phyloP scores from a whole-genome alignment of 1,140 invertebrate species.

The Solenopsis invicta region DNA sequence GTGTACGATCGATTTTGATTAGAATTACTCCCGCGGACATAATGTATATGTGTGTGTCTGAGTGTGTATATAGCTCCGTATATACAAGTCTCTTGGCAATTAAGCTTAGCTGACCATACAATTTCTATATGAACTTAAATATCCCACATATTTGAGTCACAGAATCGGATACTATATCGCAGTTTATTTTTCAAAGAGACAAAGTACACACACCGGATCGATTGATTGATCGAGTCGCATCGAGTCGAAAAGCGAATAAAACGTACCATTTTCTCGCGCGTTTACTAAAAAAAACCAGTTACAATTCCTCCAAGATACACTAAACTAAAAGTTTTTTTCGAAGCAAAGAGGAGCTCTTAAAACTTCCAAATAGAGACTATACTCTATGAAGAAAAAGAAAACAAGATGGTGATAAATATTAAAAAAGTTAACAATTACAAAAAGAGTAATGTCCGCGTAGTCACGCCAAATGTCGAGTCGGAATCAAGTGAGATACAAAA shows the following conservation, averaged over 20 bases:
- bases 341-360: neutral
- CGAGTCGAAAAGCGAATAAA: conserved; percentile 51
- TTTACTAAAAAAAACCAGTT: conserved; percentile 16
- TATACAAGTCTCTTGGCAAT: conserved; percentile 67
- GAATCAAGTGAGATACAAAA: conserved; percentile 58
- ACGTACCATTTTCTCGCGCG: conserved; percentile 1
- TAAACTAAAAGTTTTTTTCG: conserved; percentile 40
- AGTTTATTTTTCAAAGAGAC: conserved; percentile 38
- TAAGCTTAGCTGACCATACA: conserved; percentile 51
- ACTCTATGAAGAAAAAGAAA: conserved; percentile 73
- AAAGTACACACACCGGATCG: conserved; percentile 43
- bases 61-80: conserved; percentile 38
- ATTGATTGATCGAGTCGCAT: conserved; percentile 69
- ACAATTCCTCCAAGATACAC: conserved; percentile 4
- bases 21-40: conserved; percentile 54
- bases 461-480: conserved; percentile 68
- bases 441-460: conserved; percentile 72
- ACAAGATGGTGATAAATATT: conserved; percentile 79
- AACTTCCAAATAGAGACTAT: conserved; percentile 61
- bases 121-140: conserved; percentile 64
- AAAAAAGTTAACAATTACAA: conserved; percentile 79
- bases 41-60: conserved; percentile 31
- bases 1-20: conserved; percentile 70
- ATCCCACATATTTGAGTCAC: conserved; percentile 8
- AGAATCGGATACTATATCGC: neutral